Evolutionary conservation across 1,140 invertebrate species (phyloP).

Genomic region (Halesus radiatus): DNA sequence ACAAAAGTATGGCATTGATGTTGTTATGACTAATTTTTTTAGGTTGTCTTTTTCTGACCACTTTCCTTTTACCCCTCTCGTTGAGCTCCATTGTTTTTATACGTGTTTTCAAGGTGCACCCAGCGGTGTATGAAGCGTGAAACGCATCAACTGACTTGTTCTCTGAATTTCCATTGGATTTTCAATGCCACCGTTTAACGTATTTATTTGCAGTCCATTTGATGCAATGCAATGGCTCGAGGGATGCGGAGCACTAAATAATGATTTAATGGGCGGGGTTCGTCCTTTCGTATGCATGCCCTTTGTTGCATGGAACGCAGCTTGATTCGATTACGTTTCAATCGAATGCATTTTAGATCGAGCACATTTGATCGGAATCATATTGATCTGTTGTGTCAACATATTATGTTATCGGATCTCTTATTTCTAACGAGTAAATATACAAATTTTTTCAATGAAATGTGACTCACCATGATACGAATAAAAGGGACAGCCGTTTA

Average conservation of each 20-base stretch:
- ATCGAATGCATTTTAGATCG: slow-evolving; percentile 4
- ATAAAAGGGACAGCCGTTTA: too few relatives aligned
- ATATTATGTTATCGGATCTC: too few relatives aligned
- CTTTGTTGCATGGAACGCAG: slow-evolving; percentile 10
- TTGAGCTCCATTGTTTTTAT: too few relatives aligned
- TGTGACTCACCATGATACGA: too few relatives aligned
- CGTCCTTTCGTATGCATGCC: background rate
- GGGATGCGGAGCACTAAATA: slow-evolving; percentile 25
- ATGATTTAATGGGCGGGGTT: slow-evolving; percentile 38
- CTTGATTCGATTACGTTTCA: slow-evolving; percentile 35
- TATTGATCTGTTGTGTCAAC: background rate
- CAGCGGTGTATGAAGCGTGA: background rate
- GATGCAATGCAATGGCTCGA: slow-evolving; percentile 23
- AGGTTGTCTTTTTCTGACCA: too few relatives aligned
- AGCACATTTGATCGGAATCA: background rate
- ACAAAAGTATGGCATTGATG: too few relatives aligned
- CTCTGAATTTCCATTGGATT: slow-evolving; percentile 15
- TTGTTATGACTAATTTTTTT: too few relatives aligned
- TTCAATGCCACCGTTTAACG: slow-evolving; percentile 25
- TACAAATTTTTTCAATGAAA: too few relatives aligned
- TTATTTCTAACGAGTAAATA: too few relatives aligned
- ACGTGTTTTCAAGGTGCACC: too few relatives aligned
- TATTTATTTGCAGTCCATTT: slow-evolving; percentile 43
- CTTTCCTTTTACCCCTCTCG: too few relatives aligned
- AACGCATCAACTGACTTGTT: background rate